A percentile compares a stretch with the other conserved stretches of the same genome.
These are phyloP conservation scores for Polymixis lichenea DNA, from an alignment of 2,888 invertebrate genomes.

Conservation along the genomic window DNA sequence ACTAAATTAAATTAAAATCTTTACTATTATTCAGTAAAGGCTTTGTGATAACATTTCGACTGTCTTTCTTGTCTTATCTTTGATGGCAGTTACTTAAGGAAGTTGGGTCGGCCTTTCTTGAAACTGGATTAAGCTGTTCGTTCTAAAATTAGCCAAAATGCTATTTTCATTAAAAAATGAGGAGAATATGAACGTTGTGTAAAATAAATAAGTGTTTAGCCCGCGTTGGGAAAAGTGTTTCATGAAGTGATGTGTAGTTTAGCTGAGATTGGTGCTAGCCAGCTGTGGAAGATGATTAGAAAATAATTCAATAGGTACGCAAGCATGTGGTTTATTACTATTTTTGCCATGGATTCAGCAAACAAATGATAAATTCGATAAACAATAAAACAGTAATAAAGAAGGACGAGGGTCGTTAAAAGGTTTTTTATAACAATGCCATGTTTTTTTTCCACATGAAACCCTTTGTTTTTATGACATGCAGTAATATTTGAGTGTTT, in stretches of 20 bases:
- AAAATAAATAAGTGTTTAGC: neutral
- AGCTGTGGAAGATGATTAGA: neutral
- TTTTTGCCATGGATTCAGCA: neutral
- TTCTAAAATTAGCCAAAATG: neutral
- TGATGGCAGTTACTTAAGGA: neutral
- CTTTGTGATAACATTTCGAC: neutral
- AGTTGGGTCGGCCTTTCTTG: neutral
- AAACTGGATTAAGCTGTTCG: neutral
- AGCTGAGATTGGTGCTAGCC: neutral
- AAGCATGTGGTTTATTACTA: neutral
- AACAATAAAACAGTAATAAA: slow-evolving; percentile 5
- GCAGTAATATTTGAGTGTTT: slow-evolving; percentile 26
- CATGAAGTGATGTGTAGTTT: too few relatives aligned
- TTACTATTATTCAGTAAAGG: neutral
- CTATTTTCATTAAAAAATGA: too few relatives aligned
- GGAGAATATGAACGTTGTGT: neutral
- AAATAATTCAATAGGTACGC: too few relatives aligned
- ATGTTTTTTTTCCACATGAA: slow-evolving; percentile 12
- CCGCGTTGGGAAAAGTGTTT: neutral
- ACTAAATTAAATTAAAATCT: neutral
- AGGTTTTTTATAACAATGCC: slow-evolving; percentile 7
- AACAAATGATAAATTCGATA: neutral
- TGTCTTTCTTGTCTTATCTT: slow-evolving; percentile 11
- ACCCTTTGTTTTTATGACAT: slow-evolving; percentile 36
- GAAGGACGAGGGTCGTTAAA: slow-evolving; percentile 2